Percentiles rank a stretch among this genome's conserved stretches.
These are phyloP conservation scores for Junonia oenone DNA, from an alignment of 2,888 invertebrate species.

Conservation along the genomic window DNA sequence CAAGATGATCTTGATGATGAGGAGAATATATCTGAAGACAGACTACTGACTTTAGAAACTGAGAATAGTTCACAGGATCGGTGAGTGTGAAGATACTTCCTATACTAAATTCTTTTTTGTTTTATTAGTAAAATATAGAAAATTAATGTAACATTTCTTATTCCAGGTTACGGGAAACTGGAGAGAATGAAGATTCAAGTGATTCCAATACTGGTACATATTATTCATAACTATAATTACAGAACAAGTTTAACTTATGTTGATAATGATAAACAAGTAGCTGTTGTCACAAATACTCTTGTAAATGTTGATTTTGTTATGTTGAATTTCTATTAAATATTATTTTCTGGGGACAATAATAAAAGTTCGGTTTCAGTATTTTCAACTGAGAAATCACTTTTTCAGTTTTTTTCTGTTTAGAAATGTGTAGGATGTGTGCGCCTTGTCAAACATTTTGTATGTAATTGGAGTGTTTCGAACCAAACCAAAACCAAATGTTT, in stretches of 20 bases:
- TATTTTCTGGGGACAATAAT: too few species aligned
- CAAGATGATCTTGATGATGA: constrained; percentile 65
- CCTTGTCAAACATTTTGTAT: too few species aligned
- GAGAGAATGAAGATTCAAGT: constrained; percentile 51
- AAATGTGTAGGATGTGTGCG: background rate
- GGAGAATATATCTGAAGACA: constrained; percentile 63
- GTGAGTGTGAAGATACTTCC: constrained; percentile 28
- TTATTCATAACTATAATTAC: too few species aligned
- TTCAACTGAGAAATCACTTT: too few species aligned
- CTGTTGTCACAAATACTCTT: background rate
- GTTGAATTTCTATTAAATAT: too few species aligned
- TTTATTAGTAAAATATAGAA: background rate
- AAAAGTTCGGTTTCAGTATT: too few species aligned
- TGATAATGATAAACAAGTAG: background rate
- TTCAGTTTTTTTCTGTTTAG: too few species aligned
- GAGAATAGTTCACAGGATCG: constrained; percentile 60
- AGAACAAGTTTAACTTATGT: too few species aligned
- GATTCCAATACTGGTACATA: constrained; percentile 64
- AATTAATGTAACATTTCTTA: constrained; percentile 9
- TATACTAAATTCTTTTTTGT: background rate
- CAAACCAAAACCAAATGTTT: too few species aligned
- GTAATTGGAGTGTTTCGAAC: too few species aligned
- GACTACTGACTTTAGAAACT: constrained; percentile 54
- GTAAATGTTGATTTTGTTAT: too few species aligned
- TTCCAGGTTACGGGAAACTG: constrained; percentile 50